Evolutionary conservation across 1,140 invertebrate genomes (phyloP), one percentile per base, ranked within the genome.

Genomic region (Galleria mellonella): DNA sequence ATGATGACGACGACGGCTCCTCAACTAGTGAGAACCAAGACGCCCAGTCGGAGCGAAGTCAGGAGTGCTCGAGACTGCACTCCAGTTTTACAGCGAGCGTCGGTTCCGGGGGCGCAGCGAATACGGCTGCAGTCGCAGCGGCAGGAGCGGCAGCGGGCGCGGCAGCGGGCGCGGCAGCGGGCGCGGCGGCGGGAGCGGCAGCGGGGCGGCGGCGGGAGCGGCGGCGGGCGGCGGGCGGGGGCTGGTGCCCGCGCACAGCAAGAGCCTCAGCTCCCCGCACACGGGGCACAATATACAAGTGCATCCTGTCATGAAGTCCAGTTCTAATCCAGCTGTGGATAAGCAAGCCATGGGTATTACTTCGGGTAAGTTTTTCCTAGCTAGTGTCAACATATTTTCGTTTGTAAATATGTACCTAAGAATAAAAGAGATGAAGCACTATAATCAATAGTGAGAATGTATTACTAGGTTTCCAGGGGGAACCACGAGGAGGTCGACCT

Each of bases 1-100:
- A 91, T 45, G 90, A 91, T 32, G 89, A 89, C 47, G 90, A 91
- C 60, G 90, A 90, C 32, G 89, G 74, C 0, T 83, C 86, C 17
- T 75, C 83, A 2, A 81, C 81, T 4, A 87, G 83, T 45, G 87
- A 88, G 55, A 86, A 84, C 45, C 76, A n/a, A n/a, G n/a, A n/a
- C n/a, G n/a, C n/a, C n/a, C n/a, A n/a, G n/a, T n/a, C 74, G 14
- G 79, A 78, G 32, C 32, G n/a, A n/a, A n/a, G n/a, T n/a, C n/a
- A n/a, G n/a, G n/a, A n/a, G n/a, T n/a, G n/a, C n/a, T n/a, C n/a
- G n/a, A n/a, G n/a, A n/a, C n/a, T n/a, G n/a, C n/a, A n/a, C n/a
- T n/a, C n/a, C n/a, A n/a, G n/a, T n/a, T n/a, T n/a, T n/a, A n/a
- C n/a, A n/a, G n/a, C n/a, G n/a, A n/a, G n/a, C n/a, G n/a, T n/a